Base-by-base conservation (phyloP, 2,113 vertebrate species). In the Paradoxurus hermaphroditus region DNA sequence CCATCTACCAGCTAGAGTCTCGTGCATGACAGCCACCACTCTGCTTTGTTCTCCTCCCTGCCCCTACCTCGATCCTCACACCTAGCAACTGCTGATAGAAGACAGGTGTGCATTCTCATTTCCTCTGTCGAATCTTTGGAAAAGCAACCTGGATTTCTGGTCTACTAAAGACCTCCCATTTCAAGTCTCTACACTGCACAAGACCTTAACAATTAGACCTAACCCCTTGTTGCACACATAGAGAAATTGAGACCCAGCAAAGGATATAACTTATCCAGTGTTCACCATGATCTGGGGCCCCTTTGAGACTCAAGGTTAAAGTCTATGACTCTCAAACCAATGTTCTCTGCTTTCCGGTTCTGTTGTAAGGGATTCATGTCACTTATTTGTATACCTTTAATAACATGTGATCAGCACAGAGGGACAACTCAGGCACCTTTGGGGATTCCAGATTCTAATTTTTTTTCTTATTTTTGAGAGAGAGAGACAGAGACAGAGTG, bases 191-290 rank as follows among this genome's bases (percentile, higher is more conserved):
- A 25, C 87, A 10, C 25, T n/a, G 49, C 25, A 53, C 11, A 36
- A 62, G 7, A 11, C 11, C 12, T 89, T 44, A 51, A 44, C 81
- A 21, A 16, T 65, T 12, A 21, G 29, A n/a, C 14, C 18, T 85
- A 49, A 65, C 7, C 34, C 14, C 13, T 68, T 65, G 4, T 25
- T 10, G 3, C 49, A 62, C 3, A 62, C 16, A 34, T 36, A n/a
- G 63, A 82, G 83, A 92, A 72, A 93, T 21, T 5, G 49, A 93
- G 56, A 8, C 13, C 23, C 49, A 75, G 21, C 41, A 77, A 72
- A 39, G 18, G 5, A 9, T 73, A 1, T 3, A 21, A 53, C 7
- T 14, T 67, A 5, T 5, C 34, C 29, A 3, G 0, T 11, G 11
- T 7, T 67, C 34, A 19, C 12, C 16, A 3, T 21, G 31, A 53